phyloP scores from a whole-genome alignment of 2,797 vertebrate genomes.

The Clarias laeviceps region DNA sequence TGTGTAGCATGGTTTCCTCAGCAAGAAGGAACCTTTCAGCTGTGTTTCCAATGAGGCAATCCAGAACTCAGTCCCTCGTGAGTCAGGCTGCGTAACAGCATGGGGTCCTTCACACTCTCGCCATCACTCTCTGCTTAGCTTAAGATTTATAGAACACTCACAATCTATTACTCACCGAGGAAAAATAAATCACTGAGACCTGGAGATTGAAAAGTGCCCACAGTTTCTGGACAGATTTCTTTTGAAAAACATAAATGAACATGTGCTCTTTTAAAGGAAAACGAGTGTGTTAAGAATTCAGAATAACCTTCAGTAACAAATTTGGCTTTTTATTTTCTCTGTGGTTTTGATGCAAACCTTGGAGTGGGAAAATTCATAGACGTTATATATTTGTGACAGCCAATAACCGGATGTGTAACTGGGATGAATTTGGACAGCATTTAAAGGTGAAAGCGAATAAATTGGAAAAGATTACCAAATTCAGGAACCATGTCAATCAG shows the following conservation, averaged over 20 bases:
- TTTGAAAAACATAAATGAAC: not conserved
- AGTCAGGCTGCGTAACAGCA: constrained; percentile 19
- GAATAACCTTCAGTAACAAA: constrained; percentile 17
- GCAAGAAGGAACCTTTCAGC: constrained; percentile 22
- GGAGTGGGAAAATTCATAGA: not conserved
- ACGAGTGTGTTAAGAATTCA: not conserved
- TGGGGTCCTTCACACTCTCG: constrained; percentile 21
- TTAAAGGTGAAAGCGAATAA: not conserved
- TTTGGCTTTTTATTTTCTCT: not conserved
- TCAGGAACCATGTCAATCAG: constrained; percentile 11
- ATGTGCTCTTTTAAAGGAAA: not conserved
- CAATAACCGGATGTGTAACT: not conserved
- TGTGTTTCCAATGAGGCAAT: constrained; percentile 27
- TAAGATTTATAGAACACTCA: constrained; percentile 35
- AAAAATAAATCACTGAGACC: not conserved
- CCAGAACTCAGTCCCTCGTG: constrained; percentile 4
- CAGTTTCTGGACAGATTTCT: not conserved
- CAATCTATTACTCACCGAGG: constrained; percentile 2
- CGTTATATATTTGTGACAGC: not conserved
- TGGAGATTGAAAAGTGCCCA: not conserved
- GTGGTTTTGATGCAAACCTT: constrained; percentile 17
- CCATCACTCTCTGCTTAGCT: constrained; percentile 21
- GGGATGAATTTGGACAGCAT: not conserved
- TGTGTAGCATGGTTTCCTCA: constrained; percentile 17
- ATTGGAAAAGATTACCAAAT: constrained; percentile 7